Conservation (phyloP, 2,888 invertebrate genomes). For the Eristalinus sepulchralis region DNA sequence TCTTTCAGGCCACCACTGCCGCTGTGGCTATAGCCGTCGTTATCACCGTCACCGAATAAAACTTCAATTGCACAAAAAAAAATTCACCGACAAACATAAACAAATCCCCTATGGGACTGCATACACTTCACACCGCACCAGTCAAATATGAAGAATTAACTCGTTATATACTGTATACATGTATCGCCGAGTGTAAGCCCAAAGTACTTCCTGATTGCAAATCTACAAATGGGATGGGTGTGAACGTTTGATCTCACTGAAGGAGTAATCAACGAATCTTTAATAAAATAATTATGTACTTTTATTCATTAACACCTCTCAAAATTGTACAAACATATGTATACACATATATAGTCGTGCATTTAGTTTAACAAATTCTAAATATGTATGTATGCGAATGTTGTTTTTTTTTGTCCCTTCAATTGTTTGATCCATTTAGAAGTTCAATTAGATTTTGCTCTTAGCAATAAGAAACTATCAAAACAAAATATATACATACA, state of each 20-base stretch:
- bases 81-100: neutral
- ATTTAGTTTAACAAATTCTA: conserved; percentile 6
- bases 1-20: neutral
- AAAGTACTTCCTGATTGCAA: neutral
- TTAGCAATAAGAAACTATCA: conserved; percentile 31
- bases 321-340: neutral
- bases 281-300: neutral
- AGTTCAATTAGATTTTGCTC: conserved; percentile 26
- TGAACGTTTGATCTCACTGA: conserved; percentile 42
- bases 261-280: neutral
- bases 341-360: neutral
- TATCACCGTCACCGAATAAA: neutral
- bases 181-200: neutral
- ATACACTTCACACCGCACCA: neutral
- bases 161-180: neutral
- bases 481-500: conserved; percentile 62
- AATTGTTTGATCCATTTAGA: neutral
- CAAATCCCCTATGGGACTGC: neutral
- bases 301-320: conserved; percentile 20
- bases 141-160: neutral
- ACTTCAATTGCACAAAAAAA: neutral
- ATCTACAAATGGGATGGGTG: conserved; percentile 41
- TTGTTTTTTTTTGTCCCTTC: neutral
- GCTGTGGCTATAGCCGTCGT: neutral
- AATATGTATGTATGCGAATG: neutral